Percentiles rank a stretch among this genome's conserved stretches.
These are phyloP conservation scores for Leptura quadrifasciata DNA, from an alignment of 2,888 invertebrate genomes.

Conservation along the genomic window DNA sequence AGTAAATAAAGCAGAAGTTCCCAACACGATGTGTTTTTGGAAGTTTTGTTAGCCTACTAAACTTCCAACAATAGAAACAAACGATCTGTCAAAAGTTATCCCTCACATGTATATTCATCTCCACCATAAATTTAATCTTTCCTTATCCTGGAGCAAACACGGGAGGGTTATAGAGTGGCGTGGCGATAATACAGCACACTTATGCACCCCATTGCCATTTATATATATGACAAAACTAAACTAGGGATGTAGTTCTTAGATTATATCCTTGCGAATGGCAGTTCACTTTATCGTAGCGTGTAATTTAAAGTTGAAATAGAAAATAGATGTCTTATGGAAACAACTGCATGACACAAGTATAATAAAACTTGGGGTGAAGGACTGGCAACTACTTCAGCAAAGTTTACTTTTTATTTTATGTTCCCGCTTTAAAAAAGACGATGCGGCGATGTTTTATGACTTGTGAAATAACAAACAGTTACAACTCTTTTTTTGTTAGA, in stretches of 20 bases:
- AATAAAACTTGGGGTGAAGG: constrained; percentile 14
- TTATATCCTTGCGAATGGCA: constrained; percentile 36
- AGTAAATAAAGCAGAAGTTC: neutral
- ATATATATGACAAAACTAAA: constrained; percentile 53
- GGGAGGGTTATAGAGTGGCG: constrained; percentile 37
- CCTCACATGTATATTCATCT: constrained; percentile 20
- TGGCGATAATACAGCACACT: constrained; percentile 52
- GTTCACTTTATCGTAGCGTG: constrained; percentile 16
- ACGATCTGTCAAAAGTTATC: constrained; percentile 15
- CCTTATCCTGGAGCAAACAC: constrained; percentile 53
- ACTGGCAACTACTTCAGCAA: neutral
- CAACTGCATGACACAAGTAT: constrained; percentile 10
- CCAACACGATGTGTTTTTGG: neutral
- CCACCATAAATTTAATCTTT: constrained; percentile 52
- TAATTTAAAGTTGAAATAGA: constrained; percentile 32
- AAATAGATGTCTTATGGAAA: constrained; percentile 18
- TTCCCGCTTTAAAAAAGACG: neutral
- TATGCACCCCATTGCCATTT: constrained; percentile 52
- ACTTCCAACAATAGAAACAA: neutral
- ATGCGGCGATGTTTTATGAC: neutral
- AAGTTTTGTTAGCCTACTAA: neutral
- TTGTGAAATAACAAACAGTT: neutral
- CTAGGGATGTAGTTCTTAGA: constrained; percentile 51
- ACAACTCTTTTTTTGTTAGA: neutral
- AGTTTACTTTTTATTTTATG: constrained; percentile 4